Base-by-base conservation (phyloP, 1,140 invertebrate genomes). In the Hypothenemus hampei region DNA sequence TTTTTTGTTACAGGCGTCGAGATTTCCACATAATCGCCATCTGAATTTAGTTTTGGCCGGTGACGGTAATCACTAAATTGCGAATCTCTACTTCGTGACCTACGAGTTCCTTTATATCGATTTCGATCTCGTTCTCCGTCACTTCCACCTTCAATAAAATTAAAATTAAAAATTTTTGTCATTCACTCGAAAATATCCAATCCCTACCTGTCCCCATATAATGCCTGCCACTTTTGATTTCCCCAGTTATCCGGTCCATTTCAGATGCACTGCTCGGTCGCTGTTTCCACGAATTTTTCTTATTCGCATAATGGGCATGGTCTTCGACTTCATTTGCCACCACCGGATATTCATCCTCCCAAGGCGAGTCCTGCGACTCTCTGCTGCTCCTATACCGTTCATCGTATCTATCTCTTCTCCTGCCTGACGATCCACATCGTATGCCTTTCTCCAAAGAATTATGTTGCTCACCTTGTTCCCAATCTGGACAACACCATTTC, bases 211-310 rank as follows among this genome's bases (percentile, higher is more conserved):
- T 52, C 57, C 64, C 52, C 55, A 75, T 18, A 70, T 74, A 41
- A 71, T 74, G 19, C 60, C 70, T 16, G n/a, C n/a, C n/a, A 64
- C 58, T 53, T 24, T 75, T 70, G 45, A 70, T 73, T 55, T 77
- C 75, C 2, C 73, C 74, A 22, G 74, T 66, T 35, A 75, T 73
- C 11, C 75, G 62, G 56, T 78, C 76, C 37, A 72, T 73, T 58
- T 77, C 76, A 1, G 76, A 74, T 1, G 81, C 81, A 64, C 81
- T 83, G 31, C 78, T 79, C 0, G 82, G 82, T 53, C 82, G 71
- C 58, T 82, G 81, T 49, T 80, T 81, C 61, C 77, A 79, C 55
- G 77, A 78, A 53, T 79, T 71, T 23, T 78, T 80, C 3, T 77
- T 71, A 7, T 74, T 61, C 22, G 72, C 18, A 61, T 77, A 75